Evolutionary conservation across 2,113 vertebrate genomes (phyloP).

Genomic region (Sylvietta virens): DNA sequence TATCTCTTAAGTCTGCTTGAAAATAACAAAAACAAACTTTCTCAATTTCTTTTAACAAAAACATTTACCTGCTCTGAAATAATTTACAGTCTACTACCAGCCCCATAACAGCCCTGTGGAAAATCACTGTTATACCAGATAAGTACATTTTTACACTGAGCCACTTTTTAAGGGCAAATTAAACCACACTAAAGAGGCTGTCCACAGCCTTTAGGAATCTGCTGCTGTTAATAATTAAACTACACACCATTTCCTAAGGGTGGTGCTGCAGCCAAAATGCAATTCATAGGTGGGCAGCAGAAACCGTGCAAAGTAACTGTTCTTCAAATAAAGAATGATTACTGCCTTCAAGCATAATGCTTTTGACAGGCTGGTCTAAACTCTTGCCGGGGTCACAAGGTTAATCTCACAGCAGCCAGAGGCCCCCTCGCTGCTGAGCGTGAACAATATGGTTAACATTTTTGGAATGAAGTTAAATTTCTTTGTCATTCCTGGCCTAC

Average conservation of each 20-base stretch:
- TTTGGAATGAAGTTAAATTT: slow-evolving; percentile 50
- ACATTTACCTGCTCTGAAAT: not conserved
- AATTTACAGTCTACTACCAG: not conserved
- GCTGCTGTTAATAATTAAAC: slow-evolving; percentile 31
- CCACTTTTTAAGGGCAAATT: not conserved
- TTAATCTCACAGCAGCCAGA: slow-evolving; percentile 50
- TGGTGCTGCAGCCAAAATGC: slow-evolving; percentile 44
- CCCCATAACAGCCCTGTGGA: not conserved
- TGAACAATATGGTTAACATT: slow-evolving; percentile 58
- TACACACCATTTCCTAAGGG: slow-evolving; percentile 23
- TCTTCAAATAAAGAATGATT: slow-evolving; percentile 8
- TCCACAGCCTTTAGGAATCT: not conserved
- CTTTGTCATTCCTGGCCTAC: slow-evolving; percentile 24
- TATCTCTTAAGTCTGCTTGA: not conserved
- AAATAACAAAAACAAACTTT: not conserved
- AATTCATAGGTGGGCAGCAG: not conserved
- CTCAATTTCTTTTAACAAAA: not conserved
- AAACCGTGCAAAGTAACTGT: slow-evolving; percentile 13
- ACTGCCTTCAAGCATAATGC: slow-evolving; percentile 18
- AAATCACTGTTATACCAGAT: not conserved
- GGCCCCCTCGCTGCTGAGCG: slow-evolving; percentile 24
- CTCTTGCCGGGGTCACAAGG: slow-evolving; percentile 47
- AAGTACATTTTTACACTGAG: not conserved
- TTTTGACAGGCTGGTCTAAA: slow-evolving; percentile 47
- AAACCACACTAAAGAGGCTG: not conserved